Percentiles rank a stretch among this genome's conserved stretches.
These are phyloP conservation scores for Cynodonichthys magdalenae DNA, from an alignment of 2,797 vertebrate species.

Conservation along the genomic window DNA sequence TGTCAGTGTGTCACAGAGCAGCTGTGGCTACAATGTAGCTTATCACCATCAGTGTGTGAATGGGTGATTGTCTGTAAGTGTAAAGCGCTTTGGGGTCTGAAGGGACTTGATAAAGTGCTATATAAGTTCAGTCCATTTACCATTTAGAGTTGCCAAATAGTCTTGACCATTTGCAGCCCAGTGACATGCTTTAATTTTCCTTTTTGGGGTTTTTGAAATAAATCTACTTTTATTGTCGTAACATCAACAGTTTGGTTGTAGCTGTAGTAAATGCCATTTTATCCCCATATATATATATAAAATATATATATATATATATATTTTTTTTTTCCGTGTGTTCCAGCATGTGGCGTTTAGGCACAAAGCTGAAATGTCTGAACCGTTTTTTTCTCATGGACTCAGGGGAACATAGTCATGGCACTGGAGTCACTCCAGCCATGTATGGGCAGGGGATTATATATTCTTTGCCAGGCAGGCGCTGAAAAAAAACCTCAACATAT, in stretches of 20 bases:
- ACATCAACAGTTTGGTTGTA: slow-evolving; percentile 5
- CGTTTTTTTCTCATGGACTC: slow-evolving; percentile 48
- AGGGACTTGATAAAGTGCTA: too few species aligned
- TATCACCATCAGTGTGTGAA: too few species aligned
- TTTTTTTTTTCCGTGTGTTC: neutral
- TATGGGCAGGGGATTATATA: slow-evolving; percentile 58
- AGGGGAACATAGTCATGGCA: slow-evolving; percentile 58
- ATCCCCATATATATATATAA: too few species aligned
- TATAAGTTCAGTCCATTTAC: too few species aligned
- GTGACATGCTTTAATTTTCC: neutral
- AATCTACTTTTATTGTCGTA: slow-evolving; percentile 3
- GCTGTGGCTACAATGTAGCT: too few species aligned
- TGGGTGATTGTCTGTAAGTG: too few species aligned
- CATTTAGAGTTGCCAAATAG: too few species aligned
- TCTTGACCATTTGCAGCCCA: too few species aligned
- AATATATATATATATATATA: too few species aligned
- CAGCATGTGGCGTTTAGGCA: slow-evolving; percentile 44
- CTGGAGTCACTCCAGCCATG: slow-evolving; percentile 64
- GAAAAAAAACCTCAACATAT: slow-evolving; percentile 26
- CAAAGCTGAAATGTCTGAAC: slow-evolving; percentile 61
- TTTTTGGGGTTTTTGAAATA: slow-evolving; percentile 5
- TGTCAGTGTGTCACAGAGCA: too few species aligned
- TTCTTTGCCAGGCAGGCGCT: slow-evolving; percentile 37
- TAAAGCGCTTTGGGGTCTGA: too few species aligned
- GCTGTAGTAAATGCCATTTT: slow-evolving; percentile 4